Evolutionary conservation across 2,888 invertebrate genomes (phyloP).

Genomic region (Leptothorax acervorum): DNA sequence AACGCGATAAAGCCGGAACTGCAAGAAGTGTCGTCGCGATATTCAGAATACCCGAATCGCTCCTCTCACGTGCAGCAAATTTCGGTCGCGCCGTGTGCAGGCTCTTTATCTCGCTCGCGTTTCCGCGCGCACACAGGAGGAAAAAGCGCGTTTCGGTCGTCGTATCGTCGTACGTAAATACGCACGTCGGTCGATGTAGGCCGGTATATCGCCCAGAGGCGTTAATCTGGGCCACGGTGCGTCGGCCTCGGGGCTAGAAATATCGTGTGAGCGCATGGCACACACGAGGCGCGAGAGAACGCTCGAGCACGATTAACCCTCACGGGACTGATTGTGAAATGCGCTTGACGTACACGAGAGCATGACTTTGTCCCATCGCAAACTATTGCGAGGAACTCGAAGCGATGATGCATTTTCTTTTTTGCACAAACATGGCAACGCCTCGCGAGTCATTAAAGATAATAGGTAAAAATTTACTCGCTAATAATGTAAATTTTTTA

Average conservation of each 20-base stretch:
- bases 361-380: background rate
- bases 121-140: conserved; percentile 17
- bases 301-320: conserved; percentile 39
- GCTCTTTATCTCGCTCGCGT: background rate
- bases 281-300: conserved; percentile 25
- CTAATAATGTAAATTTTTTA: too few relatives aligned
- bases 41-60: background rate
- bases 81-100: background rate
- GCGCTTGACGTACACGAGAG: conserved; percentile 4
- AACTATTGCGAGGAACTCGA: background rate
- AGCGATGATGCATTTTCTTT: background rate
- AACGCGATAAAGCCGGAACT: background rate
- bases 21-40: background rate
- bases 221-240: conserved; percentile 76
- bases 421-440: background rate
- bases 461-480: background rate
- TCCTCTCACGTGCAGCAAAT: conserved; percentile 3
- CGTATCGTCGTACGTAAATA: conserved; percentile 66
- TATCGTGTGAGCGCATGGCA: conserved; percentile 57
- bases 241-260: conserved; percentile 77
- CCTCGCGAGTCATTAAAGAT: background rate
- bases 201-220: conserved; percentile 66
- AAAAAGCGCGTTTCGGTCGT: conserved; percentile 57
- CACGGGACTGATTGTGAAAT: conserved; percentile 14
- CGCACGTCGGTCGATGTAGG: conserved; percentile 66